These are phyloP conservation scores for Syrrhaptes paradoxus DNA, from an alignment of 2,113 vertebrate species.

Conservation along the genomic window DNA sequence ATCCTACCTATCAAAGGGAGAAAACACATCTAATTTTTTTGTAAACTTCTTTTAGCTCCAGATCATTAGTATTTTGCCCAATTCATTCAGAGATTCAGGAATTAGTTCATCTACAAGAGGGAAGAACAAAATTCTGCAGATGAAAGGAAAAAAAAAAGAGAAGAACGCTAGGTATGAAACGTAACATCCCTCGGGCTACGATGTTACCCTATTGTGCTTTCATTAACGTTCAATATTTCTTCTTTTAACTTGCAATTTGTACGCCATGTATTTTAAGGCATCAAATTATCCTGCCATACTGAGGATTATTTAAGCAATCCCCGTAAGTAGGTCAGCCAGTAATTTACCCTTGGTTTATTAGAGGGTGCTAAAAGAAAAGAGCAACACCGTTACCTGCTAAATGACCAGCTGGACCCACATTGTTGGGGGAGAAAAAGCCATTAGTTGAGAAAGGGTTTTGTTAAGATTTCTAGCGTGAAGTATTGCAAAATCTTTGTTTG, in stretches of 20 bases:
- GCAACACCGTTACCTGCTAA: slow-evolving; percentile 18
- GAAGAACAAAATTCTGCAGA: background rate
- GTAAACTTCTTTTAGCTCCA: background rate
- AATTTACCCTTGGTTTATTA: slow-evolving; percentile 58
- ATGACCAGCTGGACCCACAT: slow-evolving; percentile 20
- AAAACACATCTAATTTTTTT: background rate
- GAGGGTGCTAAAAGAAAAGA: slow-evolving; percentile 38
- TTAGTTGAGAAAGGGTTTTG: background rate
- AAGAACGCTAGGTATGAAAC: background rate
- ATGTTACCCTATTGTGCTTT: slow-evolving; percentile 7
- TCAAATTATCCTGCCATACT: slow-evolving; percentile 47
- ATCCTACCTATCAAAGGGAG: background rate
- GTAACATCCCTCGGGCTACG: background rate
- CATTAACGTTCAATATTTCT: slow-evolving; percentile 20
- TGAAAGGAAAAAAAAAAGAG: background rate
- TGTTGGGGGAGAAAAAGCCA: background rate
- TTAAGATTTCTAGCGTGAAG: background rate
- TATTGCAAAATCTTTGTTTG: background rate
- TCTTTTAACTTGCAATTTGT: slow-evolving; percentile 32
- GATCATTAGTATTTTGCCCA: background rate
- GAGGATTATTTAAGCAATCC: slow-evolving; percentile 67
- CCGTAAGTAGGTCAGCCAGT: slow-evolving; percentile 65
- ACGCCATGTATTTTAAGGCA: slow-evolving; percentile 46
- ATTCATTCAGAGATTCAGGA: background rate
- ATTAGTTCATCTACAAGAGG: background rate